Conservation (phyloP, 2,888 invertebrate species). For the Perdita meconis region DNA sequence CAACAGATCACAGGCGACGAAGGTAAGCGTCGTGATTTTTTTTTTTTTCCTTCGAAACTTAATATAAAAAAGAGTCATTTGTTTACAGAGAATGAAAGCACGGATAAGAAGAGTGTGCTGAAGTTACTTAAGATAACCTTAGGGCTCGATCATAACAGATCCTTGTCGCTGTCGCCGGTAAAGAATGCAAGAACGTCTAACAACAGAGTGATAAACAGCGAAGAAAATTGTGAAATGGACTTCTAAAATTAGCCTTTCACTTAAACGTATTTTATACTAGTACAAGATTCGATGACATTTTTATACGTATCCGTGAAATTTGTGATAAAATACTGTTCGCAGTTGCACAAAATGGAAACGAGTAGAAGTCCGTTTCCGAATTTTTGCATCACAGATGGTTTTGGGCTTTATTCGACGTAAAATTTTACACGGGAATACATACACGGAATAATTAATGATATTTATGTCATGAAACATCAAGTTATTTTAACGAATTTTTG, state of each 20-base stretch:
- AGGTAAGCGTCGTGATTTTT: slow-evolving; percentile 81
- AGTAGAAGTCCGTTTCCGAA: not conserved
- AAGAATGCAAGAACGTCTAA: slow-evolving; percentile 70
- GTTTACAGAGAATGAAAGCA: slow-evolving; percentile 88
- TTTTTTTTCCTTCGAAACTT: not conserved
- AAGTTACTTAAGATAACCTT: slow-evolving; percentile 92
- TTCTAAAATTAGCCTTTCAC: slow-evolving; percentile 46
- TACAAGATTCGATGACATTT: slow-evolving; percentile 37
- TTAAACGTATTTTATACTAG: slow-evolving; percentile 54
- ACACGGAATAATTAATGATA: slow-evolving; percentile 7
- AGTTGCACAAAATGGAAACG: slow-evolving; percentile 24
- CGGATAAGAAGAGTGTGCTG: slow-evolving; percentile 92
- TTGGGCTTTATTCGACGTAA: no score
- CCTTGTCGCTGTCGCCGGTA: slow-evolving; percentile 67
- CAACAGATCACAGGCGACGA: slow-evolving; percentile 91
- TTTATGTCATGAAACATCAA: slow-evolving; percentile 1
- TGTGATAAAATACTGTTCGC: slow-evolving; percentile 30
- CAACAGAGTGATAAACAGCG: slow-evolving; percentile 53
- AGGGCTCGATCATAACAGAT: slow-evolving; percentile 86
- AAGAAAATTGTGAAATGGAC: slow-evolving; percentile 58
- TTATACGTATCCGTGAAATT: slow-evolving; percentile 42
- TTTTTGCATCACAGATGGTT: not conserved
- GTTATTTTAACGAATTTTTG: slow-evolving; percentile 6
- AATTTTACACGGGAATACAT: no score
- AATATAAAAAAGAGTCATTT: slow-evolving; percentile 40